Conservation (phyloP, 1,140 invertebrate genomes). For the Mylabris phalerata region DNA sequence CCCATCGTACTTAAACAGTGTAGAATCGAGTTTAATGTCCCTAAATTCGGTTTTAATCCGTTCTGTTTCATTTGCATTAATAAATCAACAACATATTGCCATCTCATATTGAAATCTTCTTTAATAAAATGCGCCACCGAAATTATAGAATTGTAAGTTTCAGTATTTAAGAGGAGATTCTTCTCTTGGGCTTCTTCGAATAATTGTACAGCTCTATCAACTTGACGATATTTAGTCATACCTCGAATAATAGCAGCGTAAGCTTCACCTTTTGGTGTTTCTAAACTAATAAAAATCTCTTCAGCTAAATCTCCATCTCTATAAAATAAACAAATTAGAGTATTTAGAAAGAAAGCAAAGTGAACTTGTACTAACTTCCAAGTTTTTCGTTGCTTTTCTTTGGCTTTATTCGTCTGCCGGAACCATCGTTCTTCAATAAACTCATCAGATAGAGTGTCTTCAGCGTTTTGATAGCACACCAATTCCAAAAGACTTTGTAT, state of each 20-base stretch:
- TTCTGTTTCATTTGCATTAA: slow-evolving; percentile 53
- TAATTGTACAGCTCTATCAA: slow-evolving; percentile 55
- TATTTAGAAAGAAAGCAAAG: background rate
- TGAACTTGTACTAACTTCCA: slow-evolving; percentile 59
- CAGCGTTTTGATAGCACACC: slow-evolving; percentile 73
- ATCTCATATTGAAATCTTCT: slow-evolving; percentile 55
- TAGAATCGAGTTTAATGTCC: slow-evolving; percentile 67
- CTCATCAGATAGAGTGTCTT: slow-evolving; percentile 56
- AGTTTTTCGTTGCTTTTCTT: slow-evolving; percentile 52
- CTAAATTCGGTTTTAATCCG: slow-evolving; percentile 59
- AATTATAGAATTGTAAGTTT: slow-evolving; percentile 68
- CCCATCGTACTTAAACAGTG: slow-evolving; percentile 48
- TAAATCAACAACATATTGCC: slow-evolving; percentile 53
- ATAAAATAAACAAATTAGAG: slow-evolving; percentile 18
- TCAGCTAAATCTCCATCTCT: slow-evolving; percentile 63
- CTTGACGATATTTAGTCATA: slow-evolving; percentile 61
- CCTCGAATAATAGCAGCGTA: slow-evolving; percentile 67
- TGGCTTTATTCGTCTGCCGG: slow-evolving; percentile 41
- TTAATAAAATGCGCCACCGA: slow-evolving; percentile 50
- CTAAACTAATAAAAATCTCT: slow-evolving; percentile 56
- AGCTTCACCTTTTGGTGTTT: slow-evolving; percentile 53
- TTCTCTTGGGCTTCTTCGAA: slow-evolving; percentile 61
- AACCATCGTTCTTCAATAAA: slow-evolving; percentile 77
- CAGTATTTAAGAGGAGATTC: slow-evolving; percentile 53
- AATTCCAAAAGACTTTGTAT: slow-evolving; percentile 72